A percentile compares a stretch with the other conserved stretches of the same genome.
These are phyloP conservation scores for Salvator merianae DNA, from an alignment of 2,113 vertebrate genomes.

Conservation along the genomic window DNA sequence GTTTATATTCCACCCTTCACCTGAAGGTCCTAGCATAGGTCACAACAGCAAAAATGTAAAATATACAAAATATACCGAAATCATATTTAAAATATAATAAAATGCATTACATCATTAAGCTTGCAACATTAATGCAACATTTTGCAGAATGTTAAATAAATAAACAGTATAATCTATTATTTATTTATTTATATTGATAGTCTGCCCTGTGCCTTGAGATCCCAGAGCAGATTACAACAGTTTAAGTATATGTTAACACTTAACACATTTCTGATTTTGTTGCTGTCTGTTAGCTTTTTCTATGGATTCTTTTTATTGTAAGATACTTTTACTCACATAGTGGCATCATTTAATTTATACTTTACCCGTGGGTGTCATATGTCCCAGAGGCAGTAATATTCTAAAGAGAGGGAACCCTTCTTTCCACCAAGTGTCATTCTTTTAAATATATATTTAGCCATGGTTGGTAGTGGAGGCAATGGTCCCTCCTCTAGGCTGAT, in stretches of 20 bases:
- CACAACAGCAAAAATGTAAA: too few species aligned
- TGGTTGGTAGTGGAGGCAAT: neutral
- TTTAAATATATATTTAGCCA: slow-evolving; percentile 41
- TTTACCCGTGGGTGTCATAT: slow-evolving; percentile 7
- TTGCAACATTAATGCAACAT: slow-evolving; percentile 14
- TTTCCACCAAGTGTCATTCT: neutral
- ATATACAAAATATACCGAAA: too few species aligned
- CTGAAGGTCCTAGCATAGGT: too few species aligned
- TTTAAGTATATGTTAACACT: too few species aligned
- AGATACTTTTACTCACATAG: slow-evolving; percentile 4
- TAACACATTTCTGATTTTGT: neutral
- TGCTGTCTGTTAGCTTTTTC: neutral
- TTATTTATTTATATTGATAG: neutral
- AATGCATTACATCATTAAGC: too few species aligned
- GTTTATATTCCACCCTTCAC: too few species aligned
- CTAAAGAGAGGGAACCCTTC: neutral
- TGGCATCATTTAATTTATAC: slow-evolving; percentile 23
- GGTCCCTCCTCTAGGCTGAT: slow-evolving; percentile 23
- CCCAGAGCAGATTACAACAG: too few species aligned
- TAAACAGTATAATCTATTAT: neutral
- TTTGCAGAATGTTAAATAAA: slow-evolving; percentile 32
- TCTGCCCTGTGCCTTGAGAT: too few species aligned
- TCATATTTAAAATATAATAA: too few species aligned
- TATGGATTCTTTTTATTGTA: neutral
- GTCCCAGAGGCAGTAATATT: neutral